Base-by-base conservation (phyloP, 2,113 vertebrate genomes). In the Hipposideros armiger region DNA sequence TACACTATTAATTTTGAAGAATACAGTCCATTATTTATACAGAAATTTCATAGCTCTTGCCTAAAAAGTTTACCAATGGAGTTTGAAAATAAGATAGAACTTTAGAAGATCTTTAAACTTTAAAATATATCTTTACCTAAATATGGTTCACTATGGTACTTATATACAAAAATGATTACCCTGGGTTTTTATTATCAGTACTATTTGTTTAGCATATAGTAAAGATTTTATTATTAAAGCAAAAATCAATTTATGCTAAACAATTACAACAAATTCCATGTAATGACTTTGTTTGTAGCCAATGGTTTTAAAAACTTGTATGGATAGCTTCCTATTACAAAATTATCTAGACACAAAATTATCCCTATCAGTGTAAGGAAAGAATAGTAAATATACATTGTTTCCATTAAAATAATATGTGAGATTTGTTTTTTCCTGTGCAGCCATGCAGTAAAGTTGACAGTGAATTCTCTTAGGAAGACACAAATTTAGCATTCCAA, bases 351-450 rank as follows among this genome's bases (percentile, higher is more conserved):
- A 87, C 40, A 96, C 28, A 96, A 86, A 97, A 92, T 97, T 94
- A 97, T 86, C 96, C 82, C 87, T 89, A 54, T 88, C n/a, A 93
- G 10, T 81, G 4, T 64, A 94, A 92, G 45, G 4, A 94, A 95
- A 36, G 24, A 16, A 74, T 88, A 78, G 36, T 50, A 74, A 90
- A 87, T 82, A 74, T 85, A 88, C 88, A 72, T 87, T 69, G 81
- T 58, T 50, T 87, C 67, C 94, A 96, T 97, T 98, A 97, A 98
- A 97, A 94, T 90, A 96, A 97, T 90, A 6, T 83, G 54, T 90
- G 62, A 93, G 64, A 76, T 72, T 85, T 92, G 2, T 66, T 93
- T 95, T 69, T 96, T 64, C 52, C 76, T 73, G 81, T 16, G 7
- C 9, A 95, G 62, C 67, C 91, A 96, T 4, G 2, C 78, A 93